These are phyloP conservation scores for Sebastes schlegelii DNA, from an alignment of 2,113 vertebrate species.

Conservation along the genomic window DNA sequence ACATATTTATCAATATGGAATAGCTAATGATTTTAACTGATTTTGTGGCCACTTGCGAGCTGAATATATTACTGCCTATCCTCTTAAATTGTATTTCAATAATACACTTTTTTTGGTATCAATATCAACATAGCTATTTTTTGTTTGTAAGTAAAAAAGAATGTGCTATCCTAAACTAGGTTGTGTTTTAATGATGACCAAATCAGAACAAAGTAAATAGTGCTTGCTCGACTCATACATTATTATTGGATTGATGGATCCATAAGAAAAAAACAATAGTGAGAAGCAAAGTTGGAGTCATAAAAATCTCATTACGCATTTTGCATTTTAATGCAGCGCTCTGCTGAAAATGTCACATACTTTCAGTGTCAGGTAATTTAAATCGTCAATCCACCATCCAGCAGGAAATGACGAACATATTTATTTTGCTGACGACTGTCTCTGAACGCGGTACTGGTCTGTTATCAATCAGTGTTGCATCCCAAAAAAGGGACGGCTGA, in stretches of 20 bases:
- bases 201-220: background rate
- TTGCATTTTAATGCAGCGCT: slow-evolving; percentile 6
- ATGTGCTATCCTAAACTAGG: background rate
- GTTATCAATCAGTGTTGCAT: slow-evolving; percentile 10
- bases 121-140: background rate
- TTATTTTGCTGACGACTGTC: background rate
- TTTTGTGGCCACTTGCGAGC: background rate
- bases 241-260: background rate
- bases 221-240: background rate
- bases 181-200: slow-evolving; percentile 1
- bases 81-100: background rate
- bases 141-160: background rate
- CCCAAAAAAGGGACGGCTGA: slow-evolving; percentile 41
- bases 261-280: background rate
- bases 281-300: slow-evolving; percentile 4
- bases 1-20: too few relatives aligned
- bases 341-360: background rate
- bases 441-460: background rate
- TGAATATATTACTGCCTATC: background rate
- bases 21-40: too few relatives aligned
- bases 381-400: background rate
- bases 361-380: background rate
- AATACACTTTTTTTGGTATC: background rate
- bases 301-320: background rate
- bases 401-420: slow-evolving; percentile 4